Evolutionary conservation across 1,140 invertebrate genomes (phyloP).

Genomic region (Lerema accius): DNA sequence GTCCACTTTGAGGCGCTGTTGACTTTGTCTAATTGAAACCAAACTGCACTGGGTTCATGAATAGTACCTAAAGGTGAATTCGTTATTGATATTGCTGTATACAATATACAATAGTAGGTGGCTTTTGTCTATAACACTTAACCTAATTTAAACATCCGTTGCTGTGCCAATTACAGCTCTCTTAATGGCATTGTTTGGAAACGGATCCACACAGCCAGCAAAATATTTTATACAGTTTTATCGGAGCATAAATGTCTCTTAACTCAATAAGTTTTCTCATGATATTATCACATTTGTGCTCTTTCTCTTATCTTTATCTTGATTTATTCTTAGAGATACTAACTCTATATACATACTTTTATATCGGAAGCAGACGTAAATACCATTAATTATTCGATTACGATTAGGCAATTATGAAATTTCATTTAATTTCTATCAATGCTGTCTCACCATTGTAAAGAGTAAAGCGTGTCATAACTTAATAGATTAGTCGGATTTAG

Average conservation of each 20-base stretch:
- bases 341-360: too few species aligned
- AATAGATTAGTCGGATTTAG: too few species aligned
- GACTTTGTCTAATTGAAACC: slow-evolving; percentile 47
- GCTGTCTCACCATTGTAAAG: too few species aligned
- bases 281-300: slow-evolving; percentile 12
- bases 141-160: slow-evolving; percentile 21
- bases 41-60: slow-evolving; percentile 40
- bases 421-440: too few species aligned
- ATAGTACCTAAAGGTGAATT: slow-evolving; percentile 31
- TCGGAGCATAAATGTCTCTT: slow-evolving; percentile 33
- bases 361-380: too few species aligned
- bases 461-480: too few species aligned
- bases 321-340: neutral
- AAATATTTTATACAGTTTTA: slow-evolving; percentile 36
- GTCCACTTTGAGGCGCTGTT: slow-evolving; percentile 41
- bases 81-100: slow-evolving; percentile 27
- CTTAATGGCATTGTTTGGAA: slow-evolving; percentile 37
- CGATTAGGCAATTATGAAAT: too few species aligned
- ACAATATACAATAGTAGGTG: slow-evolving; percentile 8
- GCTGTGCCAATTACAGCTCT: slow-evolving; percentile 29
- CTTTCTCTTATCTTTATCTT: neutral
- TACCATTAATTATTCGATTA: too few species aligned
- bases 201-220: slow-evolving; percentile 27
- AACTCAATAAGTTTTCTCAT: slow-evolving; percentile 27
- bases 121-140: slow-evolving; percentile 25